These are phyloP conservation scores for Melanophora roralis DNA, from an alignment of 2,888 invertebrate genomes.

Conservation along the genomic window DNA sequence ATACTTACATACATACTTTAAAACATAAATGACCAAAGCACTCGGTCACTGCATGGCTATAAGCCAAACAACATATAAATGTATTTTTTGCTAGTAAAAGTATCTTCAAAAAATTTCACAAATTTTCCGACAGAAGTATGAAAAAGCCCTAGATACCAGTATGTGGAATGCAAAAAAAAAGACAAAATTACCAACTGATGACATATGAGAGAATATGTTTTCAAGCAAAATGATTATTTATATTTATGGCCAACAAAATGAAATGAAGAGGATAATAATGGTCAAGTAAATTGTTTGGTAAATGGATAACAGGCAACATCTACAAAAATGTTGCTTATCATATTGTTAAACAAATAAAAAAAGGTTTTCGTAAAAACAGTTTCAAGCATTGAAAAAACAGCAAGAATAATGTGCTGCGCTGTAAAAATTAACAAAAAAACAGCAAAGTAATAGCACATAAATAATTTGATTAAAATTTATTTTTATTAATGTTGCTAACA, in stretches of 20 bases:
- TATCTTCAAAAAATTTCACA: constrained; percentile 52
- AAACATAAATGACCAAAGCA: constrained; percentile 36
- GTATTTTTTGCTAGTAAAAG: constrained; percentile 2
- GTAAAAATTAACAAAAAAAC: neutral
- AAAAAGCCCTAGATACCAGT: neutral
- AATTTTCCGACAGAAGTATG: constrained; percentile 11
- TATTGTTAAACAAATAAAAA: neutral
- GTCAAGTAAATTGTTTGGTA: constrained; percentile 58
- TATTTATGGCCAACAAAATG: constrained; percentile 58
- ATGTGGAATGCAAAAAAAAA: constrained; percentile 18
- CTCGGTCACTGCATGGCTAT: constrained; percentile 19
- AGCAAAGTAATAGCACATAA: neutral
- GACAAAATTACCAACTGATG: constrained; percentile 64
- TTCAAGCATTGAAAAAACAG: neutral
- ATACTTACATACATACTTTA: constrained; percentile 44
- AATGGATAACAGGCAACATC: constrained; percentile 32
- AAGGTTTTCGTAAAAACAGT: constrained; percentile 1
- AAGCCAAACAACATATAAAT: neutral
- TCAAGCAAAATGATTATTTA: constrained; percentile 65
- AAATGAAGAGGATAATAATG: constrained; percentile 55
- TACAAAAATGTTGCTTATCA: constrained; percentile 38
- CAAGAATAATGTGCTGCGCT: neutral
- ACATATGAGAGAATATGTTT: constrained; percentile 58
- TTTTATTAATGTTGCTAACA: neutral
- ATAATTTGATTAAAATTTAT: neutral